Conservation (phyloP, 2,888 invertebrate genomes). For the Glomeris marginata region DNA sequence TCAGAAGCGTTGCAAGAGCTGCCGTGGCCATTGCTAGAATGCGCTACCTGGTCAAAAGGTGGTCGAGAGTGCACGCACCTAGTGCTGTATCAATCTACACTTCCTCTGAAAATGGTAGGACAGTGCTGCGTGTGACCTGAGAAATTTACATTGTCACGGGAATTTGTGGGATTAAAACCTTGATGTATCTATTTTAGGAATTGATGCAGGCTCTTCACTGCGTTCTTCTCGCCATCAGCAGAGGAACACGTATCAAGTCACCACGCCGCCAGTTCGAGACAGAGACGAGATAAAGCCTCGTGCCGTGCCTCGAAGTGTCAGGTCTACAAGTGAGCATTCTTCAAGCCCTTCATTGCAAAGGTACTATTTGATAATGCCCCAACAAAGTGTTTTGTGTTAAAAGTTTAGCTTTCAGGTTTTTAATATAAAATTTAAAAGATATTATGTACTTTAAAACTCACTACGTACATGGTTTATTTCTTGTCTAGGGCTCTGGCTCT, state of each 20-base stretch:
- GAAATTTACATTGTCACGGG: not conserved
- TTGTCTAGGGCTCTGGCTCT: too few relatives aligned
- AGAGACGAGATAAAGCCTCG: not conserved
- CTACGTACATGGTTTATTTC: too few relatives aligned
- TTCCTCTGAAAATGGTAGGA: not conserved
- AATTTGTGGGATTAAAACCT: not conserved
- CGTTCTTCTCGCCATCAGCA: not conserved
- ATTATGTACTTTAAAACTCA: too few relatives aligned
- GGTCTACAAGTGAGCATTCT: constrained; percentile 6
- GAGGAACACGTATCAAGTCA: not conserved
- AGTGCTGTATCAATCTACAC: constrained; percentile 28
- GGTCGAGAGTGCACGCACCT: constrained; percentile 37
- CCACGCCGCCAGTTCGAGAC: constrained; percentile 16
- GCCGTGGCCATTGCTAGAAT: constrained; percentile 47
- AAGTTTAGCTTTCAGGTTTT: too few relatives aligned
- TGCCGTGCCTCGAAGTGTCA: not conserved
- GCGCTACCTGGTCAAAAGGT: constrained; percentile 46
- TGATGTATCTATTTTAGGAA: not conserved
- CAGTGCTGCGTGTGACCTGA: too few relatives aligned
- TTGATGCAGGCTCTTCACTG: constrained; percentile 1
- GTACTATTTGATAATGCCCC: not conserved
- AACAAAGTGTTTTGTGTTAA: not conserved
- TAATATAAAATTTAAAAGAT: too few relatives aligned
- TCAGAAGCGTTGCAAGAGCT: constrained; percentile 39
- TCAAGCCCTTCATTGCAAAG: constrained; percentile 1